phyloP scores from a whole-genome alignment of 2,797 vertebrate species.

The Artibeus jamaicensis region DNA sequence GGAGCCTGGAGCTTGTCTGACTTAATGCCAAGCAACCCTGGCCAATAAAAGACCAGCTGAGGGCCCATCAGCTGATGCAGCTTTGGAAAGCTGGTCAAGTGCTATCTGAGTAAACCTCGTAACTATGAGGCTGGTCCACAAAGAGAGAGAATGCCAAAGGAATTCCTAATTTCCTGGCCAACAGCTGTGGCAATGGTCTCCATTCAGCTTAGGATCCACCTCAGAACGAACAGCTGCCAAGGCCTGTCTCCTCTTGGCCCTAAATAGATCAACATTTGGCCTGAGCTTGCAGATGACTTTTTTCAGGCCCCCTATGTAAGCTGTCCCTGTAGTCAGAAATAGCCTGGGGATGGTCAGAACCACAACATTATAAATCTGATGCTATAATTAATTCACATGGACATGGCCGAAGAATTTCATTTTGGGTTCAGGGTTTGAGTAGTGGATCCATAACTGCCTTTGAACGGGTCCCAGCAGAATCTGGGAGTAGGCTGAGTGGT shows the following conservation, averaged over 20 bases:
- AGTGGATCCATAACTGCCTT: neutral
- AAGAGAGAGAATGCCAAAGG: neutral
- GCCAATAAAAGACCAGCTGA: neutral
- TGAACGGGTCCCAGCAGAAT: conserved; percentile 9
- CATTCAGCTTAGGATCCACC: neutral
- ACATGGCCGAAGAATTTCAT: conserved; percentile 40
- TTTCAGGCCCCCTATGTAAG: conserved; percentile 35
- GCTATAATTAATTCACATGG: conserved; percentile 9
- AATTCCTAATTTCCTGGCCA: neutral
- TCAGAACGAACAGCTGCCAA: neutral
- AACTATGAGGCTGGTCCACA: neutral
- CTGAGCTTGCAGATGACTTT: conserved; percentile 51
- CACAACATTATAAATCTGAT: conserved; percentile 15
- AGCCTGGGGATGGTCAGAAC: conserved; percentile 49
- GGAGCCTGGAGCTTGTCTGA: neutral
- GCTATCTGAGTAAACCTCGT: neutral
- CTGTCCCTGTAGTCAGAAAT: conserved; percentile 55
- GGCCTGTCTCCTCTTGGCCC: neutral
- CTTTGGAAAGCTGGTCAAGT: neutral
- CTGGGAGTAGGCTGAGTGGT: neutral
- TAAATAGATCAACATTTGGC: conserved; percentile 45
- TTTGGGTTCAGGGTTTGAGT: conserved; percentile 34
- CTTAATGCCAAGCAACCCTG: neutral
- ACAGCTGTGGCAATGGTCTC: neutral
- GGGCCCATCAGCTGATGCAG: neutral